A percentile compares a stretch with the other conserved stretches of the same genome.
phyloP scores from a whole-genome alignment of 1,140 invertebrate species.

The Ylistrum balloti region DNA sequence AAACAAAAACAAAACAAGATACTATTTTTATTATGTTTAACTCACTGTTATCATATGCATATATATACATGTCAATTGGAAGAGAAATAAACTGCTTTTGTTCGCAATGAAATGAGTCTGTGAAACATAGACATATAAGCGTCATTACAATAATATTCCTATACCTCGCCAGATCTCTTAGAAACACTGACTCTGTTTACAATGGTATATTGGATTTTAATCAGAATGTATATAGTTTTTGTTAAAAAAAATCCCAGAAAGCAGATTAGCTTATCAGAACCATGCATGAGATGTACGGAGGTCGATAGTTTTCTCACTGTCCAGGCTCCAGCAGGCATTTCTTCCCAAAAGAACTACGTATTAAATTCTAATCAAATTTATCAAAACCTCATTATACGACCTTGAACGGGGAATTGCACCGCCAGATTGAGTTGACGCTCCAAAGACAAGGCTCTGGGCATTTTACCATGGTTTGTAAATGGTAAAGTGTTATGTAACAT shows the following conservation, averaged over 20 bases:
- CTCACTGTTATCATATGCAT: no score
- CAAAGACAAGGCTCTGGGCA: neutral
- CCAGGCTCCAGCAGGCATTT: constrained; percentile 17
- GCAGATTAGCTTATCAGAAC: neutral
- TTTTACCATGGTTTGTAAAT: neutral
- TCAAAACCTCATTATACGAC: constrained; percentile 27
- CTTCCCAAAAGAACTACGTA: neutral
- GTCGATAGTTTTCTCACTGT: neutral
- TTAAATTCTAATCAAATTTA: constrained; percentile 27
- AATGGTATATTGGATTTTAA: constrained; percentile 26
- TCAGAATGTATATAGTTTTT: neutral
- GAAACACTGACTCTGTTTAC: neutral
- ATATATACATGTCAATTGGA: no score
- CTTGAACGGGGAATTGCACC: neutral
- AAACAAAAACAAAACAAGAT: no score
- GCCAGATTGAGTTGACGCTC: constrained; percentile 24
- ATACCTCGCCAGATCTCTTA: neutral
- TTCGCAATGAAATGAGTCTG: no score
- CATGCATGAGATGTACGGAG: neutral
- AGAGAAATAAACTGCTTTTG: no score
- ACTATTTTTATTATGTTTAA: no score
- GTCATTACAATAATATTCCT: no score
- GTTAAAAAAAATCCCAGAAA: no score
- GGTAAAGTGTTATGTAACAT: neutral
- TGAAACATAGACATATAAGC: no score